Base-by-base conservation (phyloP, 1,140 invertebrate genomes). In the Ptiloglossa arizonensis region DNA sequence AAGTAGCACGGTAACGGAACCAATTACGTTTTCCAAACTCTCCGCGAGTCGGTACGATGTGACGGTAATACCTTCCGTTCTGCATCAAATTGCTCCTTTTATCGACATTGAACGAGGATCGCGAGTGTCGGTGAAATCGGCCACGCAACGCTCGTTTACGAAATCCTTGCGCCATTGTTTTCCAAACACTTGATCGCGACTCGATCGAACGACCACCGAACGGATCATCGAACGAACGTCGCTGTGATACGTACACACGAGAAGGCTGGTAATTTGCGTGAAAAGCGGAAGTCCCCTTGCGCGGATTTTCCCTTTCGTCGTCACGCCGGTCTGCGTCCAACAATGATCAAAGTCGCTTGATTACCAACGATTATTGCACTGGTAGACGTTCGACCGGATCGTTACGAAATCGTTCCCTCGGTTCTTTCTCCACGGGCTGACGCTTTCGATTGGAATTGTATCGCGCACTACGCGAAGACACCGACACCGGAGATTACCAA, bases 251-350 rank as follows among this genome's bases (percentile, higher is more conserved):
- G n/a, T 19, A 69, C 46, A 56, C 3, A 35, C 32, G 1, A 6
- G 32, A 35, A 35, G 64, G 29, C 60, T 52, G 57, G 68, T 84
- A 64, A 81, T 84, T 86, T 80, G 73, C 67, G 77, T 76, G 82
- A 86, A 86, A 86, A 82, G 72, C 82, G 82, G 82, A 86, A 86
- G 68, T 80, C 64, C 50, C 9, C 5, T 17, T 29, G 13, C 41
- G 22, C 48, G 50, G 52, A 44, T 68, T 63, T 52, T 81, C 71
- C 72, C 62, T 73, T 79, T 60, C 48, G 59, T 72, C 68, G 72
- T 82, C 73, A 54, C 68, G 70, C 71, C 77, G 50, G 70, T 64
- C 29, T 81, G 76, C 73, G 17, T 63, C 54, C 11, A 38, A 0
- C 66, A 24, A 17, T 60, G 50, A 52, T 32, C 50, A 57, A 27